Conservation (phyloP, 2,113 vertebrate genomes). For the Lampris incognitus region DNA sequence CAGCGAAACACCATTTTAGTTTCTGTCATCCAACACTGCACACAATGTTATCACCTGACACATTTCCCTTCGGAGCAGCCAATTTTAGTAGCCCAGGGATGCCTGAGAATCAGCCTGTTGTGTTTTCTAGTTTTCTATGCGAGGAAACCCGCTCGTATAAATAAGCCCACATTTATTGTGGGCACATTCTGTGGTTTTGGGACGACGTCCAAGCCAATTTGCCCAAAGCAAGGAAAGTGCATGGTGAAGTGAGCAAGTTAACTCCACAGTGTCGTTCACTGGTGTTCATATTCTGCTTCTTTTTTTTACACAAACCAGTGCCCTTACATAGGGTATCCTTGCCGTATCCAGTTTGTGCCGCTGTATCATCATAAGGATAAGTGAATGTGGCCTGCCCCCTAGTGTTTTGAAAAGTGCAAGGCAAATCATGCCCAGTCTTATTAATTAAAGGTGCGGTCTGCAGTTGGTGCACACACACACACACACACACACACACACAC, state of each 20-base stretch:
- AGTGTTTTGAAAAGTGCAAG: constrained; percentile 41
- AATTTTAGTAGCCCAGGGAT: constrained; percentile 17
- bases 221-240: constrained; percentile 5
- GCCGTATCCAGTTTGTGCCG: not conserved
- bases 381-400: constrained; percentile 64
- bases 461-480: no score
- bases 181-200: constrained; percentile 37
- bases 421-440: no score
- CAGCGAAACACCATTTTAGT: constrained; percentile 60
- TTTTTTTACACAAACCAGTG: no score
- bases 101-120: constrained; percentile 13
- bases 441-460: no score
- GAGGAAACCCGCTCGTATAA: constrained; percentile 37
- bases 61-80: constrained; percentile 51
- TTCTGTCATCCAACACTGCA: constrained; percentile 44
- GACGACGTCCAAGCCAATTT: constrained; percentile 22
- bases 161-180: constrained; percentile 21
- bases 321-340: not conserved
- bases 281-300: not conserved
- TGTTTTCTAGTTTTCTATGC: constrained; percentile 45
- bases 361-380: not conserved
- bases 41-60: constrained; percentile 63
- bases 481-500: no score
- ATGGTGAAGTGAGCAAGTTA: constrained; percentile 2
- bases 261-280: not conserved